A percentile compares a stretch with the other conserved stretches of the same genome.
phyloP scores from a whole-genome alignment of 2,888 invertebrate species.

The Tridacna crocea region DNA sequence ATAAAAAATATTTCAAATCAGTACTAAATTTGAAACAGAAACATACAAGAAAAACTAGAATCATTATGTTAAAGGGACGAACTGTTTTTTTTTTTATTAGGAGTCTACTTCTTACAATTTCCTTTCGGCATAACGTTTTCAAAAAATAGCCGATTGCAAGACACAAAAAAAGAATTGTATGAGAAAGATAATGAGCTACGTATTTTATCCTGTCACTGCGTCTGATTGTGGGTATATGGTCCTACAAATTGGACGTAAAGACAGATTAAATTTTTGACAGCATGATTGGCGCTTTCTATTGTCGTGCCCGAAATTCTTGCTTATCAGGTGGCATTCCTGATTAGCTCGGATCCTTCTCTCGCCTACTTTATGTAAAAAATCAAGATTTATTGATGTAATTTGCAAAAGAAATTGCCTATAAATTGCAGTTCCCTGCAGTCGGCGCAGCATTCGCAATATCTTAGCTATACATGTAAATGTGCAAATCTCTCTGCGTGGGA shows the following conservation, averaged over 20 bases:
- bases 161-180: no score
- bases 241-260: conserved; percentile 29
- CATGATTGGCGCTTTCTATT: conserved; percentile 22
- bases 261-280: conserved; percentile 18
- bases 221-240: conserved; percentile 17
- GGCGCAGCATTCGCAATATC: no score
- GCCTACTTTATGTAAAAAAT: background rate
- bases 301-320: conserved; percentile 18
- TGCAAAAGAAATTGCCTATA: background rate
- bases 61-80: no score
- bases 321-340: conserved; percentile 20
- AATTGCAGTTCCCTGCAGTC: background rate
- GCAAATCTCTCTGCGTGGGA: background rate
- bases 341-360: conserved; percentile 5
- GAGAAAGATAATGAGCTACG: no score
- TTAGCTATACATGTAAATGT: background rate
- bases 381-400: background rate
- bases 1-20: no score
- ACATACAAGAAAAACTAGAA: no score
- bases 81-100: no score
- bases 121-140: no score
- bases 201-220: conserved; percentile 1
- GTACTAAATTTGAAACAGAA: no score
- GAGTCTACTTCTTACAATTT: no score
- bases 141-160: no score